These are phyloP conservation scores for Pristis pectinata DNA, from an alignment of 2,797 vertebrate genomes.

Conservation along the genomic window DNA sequence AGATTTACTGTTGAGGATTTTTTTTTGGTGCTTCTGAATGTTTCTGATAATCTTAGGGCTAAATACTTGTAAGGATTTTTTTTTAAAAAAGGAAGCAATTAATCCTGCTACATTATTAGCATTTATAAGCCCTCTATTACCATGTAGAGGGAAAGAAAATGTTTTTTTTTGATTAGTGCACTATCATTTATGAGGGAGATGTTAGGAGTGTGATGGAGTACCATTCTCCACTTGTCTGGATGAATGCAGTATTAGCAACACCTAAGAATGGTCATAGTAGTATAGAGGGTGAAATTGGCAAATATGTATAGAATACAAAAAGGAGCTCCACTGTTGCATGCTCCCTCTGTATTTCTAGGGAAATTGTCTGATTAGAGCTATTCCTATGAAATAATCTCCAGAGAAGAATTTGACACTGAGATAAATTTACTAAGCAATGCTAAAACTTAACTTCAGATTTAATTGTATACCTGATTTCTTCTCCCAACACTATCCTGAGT, in stretches of 20 bases:
- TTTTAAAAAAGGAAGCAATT: neutral
- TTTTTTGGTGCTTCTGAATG: no score
- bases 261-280: neutral
- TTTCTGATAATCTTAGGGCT: neutral
- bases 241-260: no score
- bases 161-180: neutral
- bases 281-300: no score
- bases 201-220: no score
- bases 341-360: neutral
- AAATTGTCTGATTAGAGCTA: neutral
- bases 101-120: neutral
- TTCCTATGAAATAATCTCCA: neutral
- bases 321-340: neutral
- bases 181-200: neutral
- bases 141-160: neutral
- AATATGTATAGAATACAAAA: neutral
- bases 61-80: neutral
- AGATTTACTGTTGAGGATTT: no score
- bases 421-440: neutral
- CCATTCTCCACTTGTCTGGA: no score
- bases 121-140: neutral
- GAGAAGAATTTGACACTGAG: neutral
- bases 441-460: neutral
- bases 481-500: neutral
- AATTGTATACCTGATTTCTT: neutral